phyloP scores from a whole-genome alignment of 2,888 invertebrate genomes.

The Campoplex capitator region DNA sequence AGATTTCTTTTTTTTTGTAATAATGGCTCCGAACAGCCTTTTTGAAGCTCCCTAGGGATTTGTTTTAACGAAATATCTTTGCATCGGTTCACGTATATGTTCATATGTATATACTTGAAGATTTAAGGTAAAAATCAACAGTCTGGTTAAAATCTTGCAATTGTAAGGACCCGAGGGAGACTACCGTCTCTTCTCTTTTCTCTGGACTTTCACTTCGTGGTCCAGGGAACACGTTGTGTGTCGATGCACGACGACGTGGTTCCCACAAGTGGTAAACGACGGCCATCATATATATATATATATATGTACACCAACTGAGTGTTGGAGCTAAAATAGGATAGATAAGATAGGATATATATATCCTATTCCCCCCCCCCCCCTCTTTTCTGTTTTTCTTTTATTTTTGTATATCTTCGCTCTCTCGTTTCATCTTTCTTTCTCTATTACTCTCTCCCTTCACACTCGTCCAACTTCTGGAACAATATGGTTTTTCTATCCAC shows the following conservation, averaged over 20 bases:
- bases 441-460: conserved; percentile 21
- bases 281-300: conserved; percentile 29
- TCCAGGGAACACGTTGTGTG: conserved; percentile 83
- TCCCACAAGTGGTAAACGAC: conserved; percentile 81
- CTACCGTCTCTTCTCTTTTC: conserved; percentile 47
- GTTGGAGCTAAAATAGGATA: too few species aligned
- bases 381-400: conserved; percentile 23
- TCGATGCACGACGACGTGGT: conserved; percentile 79
- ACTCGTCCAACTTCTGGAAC: conserved; percentile 29
- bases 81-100: background rate
- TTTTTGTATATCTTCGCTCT: conserved; percentile 32
- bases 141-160: conserved; percentile 30
- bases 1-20: too few species aligned
- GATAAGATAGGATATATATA: background rate
- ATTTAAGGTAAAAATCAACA: background rate
- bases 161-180: conserved; percentile 61
- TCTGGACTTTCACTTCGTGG: conserved; percentile 84
- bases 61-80: too few species aligned
- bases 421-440: conserved; percentile 3
- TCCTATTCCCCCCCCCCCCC: background rate
- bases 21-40: too few species aligned
- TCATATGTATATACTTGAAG: background rate
- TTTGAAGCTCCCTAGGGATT: too few species aligned
- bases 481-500: conserved; percentile 17
- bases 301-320: background rate